Evolutionary conservation across 2,113 vertebrate species (phyloP).

Genomic region (Prionailurus viverrinus): DNA sequence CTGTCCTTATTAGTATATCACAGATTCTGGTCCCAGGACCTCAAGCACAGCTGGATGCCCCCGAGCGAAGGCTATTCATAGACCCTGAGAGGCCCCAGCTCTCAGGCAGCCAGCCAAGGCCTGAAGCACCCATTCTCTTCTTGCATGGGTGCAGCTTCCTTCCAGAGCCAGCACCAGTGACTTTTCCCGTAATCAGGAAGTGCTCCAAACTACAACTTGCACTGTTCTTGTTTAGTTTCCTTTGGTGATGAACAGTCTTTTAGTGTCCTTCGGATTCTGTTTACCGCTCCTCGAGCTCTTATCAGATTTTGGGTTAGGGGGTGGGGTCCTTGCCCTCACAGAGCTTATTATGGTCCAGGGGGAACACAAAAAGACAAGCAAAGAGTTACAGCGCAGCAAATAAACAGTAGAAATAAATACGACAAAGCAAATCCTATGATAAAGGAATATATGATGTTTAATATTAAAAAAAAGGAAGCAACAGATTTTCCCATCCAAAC

Average conservation of each 20-base stretch:
- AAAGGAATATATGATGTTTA: not conserved
- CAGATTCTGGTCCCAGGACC: not conserved
- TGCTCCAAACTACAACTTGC: rapidly evolving
- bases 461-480: not conserved
- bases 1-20: not conserved
- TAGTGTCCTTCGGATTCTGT: not conserved
- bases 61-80: not conserved
- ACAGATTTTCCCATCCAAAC: not conserved
- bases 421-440: not conserved
- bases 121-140: rapidly evolving
- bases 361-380: not conserved
- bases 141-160: not conserved
- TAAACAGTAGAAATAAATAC: not conserved
- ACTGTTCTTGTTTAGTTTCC: not conserved
- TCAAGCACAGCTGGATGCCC: no score
- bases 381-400: not conserved
- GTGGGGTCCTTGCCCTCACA: not conserved
- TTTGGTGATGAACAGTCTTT: not conserved
- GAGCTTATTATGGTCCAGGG: not conserved
- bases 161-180: rapidly evolving
- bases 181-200: not conserved
- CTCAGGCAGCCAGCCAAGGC: not conserved
- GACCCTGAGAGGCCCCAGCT: not conserved
- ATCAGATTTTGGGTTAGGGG: not conserved
- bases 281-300: not conserved